phyloP scores from a whole-genome alignment of 2,797 vertebrate genomes.

The Uromys caudimaculatus region DNA sequence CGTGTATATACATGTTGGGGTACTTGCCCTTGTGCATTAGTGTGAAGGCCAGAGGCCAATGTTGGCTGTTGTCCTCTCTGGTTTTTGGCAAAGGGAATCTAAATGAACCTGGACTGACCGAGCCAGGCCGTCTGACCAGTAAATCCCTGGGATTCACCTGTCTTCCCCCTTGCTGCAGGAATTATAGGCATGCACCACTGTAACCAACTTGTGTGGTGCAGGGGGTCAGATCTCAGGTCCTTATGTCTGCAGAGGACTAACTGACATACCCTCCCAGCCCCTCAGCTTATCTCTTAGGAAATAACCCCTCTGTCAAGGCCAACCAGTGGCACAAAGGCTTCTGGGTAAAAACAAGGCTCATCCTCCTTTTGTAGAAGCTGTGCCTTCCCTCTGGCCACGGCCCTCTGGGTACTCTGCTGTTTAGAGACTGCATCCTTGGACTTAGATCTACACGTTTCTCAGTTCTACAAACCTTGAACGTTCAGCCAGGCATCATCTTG shows the following conservation, averaged over 20 bases:
- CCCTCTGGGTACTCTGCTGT: background rate
- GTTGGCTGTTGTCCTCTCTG: background rate
- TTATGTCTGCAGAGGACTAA: background rate
- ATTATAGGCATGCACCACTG: background rate
- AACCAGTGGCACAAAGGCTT: background rate
- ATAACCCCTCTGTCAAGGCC: background rate
- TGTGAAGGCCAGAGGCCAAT: background rate
- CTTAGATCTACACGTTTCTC: slow-evolving; percentile 11
- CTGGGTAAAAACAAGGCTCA: background rate
- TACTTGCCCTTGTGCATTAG: background rate
- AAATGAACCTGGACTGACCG: background rate
- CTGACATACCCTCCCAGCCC: background rate
- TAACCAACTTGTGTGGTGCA: background rate
- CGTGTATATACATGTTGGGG: background rate
- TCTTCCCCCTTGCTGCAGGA: background rate
- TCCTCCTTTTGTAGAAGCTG: background rate
- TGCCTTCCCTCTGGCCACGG: background rate
- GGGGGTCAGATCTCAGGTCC: background rate
- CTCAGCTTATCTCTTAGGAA: background rate
- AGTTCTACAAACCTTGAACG: slow-evolving; percentile 4
- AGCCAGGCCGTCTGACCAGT: background rate
- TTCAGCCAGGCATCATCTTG: background rate
- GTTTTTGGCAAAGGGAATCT: background rate
- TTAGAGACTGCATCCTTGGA: background rate
- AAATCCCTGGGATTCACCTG: background rate